Base-by-base conservation (phyloP, 2,113 vertebrate species). In the Channa argus region DNA sequence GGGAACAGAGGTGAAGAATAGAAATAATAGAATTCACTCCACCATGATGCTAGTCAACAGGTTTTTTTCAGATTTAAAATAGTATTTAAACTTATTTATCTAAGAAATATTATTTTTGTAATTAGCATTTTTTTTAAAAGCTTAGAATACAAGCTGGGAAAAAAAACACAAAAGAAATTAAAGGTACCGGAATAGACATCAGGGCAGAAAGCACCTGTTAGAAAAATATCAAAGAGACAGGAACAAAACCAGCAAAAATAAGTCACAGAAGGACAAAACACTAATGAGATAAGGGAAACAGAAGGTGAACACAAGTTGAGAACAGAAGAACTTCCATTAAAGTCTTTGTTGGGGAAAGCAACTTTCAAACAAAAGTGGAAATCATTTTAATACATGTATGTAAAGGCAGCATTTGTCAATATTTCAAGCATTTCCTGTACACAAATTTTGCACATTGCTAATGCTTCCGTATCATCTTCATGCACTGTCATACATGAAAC, bases 371-470 rank as follows among this genome's bases (percentile, higher is more conserved):
- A 43, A 67, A 2, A 51, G 43, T 33, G 44, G 34, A 50, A 46
- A 47, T 41, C 2, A 9, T 24, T 14, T 44, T 55, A 6, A 41
- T 41, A 41, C 39, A 41, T 36, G 41, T 59, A 13, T 58, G 56
- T n/a, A 47, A 61, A 49, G 12, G 52, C 10, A 38, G 0, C 15
- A 2, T 39, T 8, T 61, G 59, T 51, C 37, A 33, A 10, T 39
- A 10, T 39, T n/a, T 39, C 54, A 56, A 5, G 6, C 46, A 54
- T 12, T 3, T 38, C 41, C 43, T 67, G 59, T 53, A 1, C 45
- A 54, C 41, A 52, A 56, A 61, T 49, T 52, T 52, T 74, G 12
- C 61, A 54, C 34, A 44, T 49, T 78, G 61, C 56, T 45, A 34
- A 36, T 76, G 39, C 46, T 37, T 11, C 12, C 69, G 67, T 69